phyloP scores from a whole-genome alignment of 2,113 vertebrate genomes.

The Pogonocichla stellata region DNA sequence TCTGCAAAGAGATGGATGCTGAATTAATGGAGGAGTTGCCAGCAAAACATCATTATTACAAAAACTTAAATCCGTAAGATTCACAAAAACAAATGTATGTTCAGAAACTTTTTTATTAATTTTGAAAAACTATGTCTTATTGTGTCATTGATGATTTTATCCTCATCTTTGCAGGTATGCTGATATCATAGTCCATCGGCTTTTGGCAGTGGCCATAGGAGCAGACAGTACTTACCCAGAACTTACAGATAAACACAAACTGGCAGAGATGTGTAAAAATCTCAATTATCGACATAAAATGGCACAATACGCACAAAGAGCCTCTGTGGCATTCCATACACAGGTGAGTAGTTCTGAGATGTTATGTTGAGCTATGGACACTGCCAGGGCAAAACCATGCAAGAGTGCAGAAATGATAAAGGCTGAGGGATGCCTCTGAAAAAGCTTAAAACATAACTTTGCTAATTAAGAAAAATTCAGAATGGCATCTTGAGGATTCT shows the following conservation, averaged over 20 bases:
- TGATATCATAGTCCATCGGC: slow-evolving; percentile 93
- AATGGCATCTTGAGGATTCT: background rate
- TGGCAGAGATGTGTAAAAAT: slow-evolving; percentile 89
- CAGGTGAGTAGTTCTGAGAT: slow-evolving; percentile 75
- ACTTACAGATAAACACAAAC: slow-evolving; percentile 92
- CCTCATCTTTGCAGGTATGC: slow-evolving; percentile 80
- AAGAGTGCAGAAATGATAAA: background rate
- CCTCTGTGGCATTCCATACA: slow-evolving; percentile 95
- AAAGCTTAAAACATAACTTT: background rate
- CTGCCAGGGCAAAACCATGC: background rate
- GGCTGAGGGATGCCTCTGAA: background rate
- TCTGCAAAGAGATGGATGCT: background rate
- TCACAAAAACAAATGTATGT: background rate
- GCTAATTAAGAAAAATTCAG: background rate
- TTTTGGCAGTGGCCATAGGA: slow-evolving; percentile 89
- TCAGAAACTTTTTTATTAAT: background rate
- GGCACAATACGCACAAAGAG: slow-evolving; percentile 95
- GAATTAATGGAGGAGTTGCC: background rate
- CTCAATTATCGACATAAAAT: slow-evolving; percentile 98
- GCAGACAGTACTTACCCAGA: slow-evolving; percentile 93
- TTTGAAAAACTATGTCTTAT: background rate
- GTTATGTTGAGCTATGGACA: background rate
- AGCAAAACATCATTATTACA: background rate
- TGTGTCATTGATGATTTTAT: background rate
- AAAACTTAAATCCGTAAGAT: background rate